Base-by-base conservation (phyloP, 2,888 invertebrate species). In the Eupithecia subumbrata region DNA sequence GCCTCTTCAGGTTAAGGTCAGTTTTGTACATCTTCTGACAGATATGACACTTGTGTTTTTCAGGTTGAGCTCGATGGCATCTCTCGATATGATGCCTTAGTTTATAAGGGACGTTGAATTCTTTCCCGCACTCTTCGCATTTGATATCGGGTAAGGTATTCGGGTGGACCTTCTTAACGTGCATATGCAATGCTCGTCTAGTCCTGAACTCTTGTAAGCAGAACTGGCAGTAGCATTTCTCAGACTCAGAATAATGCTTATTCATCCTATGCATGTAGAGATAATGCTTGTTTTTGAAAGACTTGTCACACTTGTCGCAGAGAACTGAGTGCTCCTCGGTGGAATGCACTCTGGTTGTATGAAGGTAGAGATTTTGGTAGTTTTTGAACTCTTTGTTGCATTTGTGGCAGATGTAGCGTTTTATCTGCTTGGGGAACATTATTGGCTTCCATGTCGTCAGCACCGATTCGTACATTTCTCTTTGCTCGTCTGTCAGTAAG, bases 211-310 rank as follows among this genome's bases (percentile, higher is more conserved):
- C 93, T 79, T 94, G 94, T 0, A 94, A 83, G 60, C 94, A 95
- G 75, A 91, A 92, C 69, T 95, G 93, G 63, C 94, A 95, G 77
- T 88, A 93, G 68, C 93, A 92, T 40, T 93, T 93, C 81, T 94
- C 93, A 0, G 88, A 81, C 30, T 94, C 94, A 0, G 94, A 94
- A n/a, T 94, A 94, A 74, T 95, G 94, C 12, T 94, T 94, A 56
- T 95, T 95, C 94, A 94, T 95, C 2, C 93, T 78, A 76, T 95
- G 94, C 94, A 95, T 95, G 82, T 95, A 95, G 0, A 95, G 48
- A 73, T 95, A 95, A 78, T 95, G 94, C 76, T 95, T 95, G 56
- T 95, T 94, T 71, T 95, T 95, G 77, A 94, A 95, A 0, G 92
- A 90, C 71, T 94, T 94, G 76, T 94, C 93, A 40, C 95, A 95